A percentile compares a stretch with the other conserved stretches of the same genome.
These are phyloP conservation scores for Anguilla megastoma DNA, from an alignment of 2,797 vertebrate genomes.

Conservation along the genomic window DNA sequence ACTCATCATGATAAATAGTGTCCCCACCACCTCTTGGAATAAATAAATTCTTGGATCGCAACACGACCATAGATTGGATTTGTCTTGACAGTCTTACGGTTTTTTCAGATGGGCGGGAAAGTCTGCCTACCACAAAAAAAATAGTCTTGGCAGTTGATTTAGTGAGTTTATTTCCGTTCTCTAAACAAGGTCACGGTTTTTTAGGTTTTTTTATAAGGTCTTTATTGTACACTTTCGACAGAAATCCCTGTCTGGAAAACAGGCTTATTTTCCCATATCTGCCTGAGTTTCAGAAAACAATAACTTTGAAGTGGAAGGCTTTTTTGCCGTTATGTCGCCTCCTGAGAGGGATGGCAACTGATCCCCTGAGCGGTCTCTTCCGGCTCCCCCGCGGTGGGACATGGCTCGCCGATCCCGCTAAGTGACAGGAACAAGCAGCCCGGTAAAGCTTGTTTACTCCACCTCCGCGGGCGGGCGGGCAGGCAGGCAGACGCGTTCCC, in stretches of 20 bases:
- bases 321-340: neutral
- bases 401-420: neutral
- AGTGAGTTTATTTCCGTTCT: neutral
- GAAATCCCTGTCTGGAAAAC: neutral
- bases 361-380: neutral
- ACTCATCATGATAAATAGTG: constrained; percentile 5
- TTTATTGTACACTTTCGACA: neutral
- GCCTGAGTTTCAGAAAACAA: neutral
- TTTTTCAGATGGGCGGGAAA: neutral
- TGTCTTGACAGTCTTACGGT: neutral
- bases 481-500: neutral
- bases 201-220: neutral
- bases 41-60: neutral
- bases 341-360: neutral
- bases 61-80: neutral
- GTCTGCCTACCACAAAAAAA: neutral
- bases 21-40: neutral
- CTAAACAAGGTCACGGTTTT: neutral
- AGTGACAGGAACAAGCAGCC: constrained; percentile 8
- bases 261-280: neutral
- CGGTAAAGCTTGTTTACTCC: neutral
- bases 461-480: neutral
- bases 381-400: neutral
- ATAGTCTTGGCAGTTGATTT: neutral
- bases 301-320: neutral